These are phyloP conservation scores for Calliopum simillimum DNA, from an alignment of 2,888 invertebrate species.

Conservation along the genomic window DNA sequence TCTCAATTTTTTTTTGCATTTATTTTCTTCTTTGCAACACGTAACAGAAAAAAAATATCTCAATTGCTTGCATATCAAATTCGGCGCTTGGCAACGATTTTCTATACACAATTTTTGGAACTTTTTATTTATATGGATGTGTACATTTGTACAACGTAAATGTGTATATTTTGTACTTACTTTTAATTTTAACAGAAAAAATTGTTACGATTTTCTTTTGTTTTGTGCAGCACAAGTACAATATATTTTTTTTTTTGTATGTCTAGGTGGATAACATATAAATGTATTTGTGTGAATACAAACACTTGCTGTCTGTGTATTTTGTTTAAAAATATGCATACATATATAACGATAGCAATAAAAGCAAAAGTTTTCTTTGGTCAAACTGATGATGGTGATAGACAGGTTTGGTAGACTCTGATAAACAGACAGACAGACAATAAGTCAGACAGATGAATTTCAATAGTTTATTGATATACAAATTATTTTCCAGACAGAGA, in stretches of 20 bases:
- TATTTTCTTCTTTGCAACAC: too few species aligned
- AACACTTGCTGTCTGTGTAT: background rate
- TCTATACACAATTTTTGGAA: conserved; percentile 3
- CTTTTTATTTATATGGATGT: background rate
- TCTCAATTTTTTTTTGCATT: too few species aligned
- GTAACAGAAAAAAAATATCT: background rate
- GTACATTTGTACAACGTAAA: background rate
- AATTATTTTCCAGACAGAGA: too few species aligned
- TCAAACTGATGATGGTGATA: conserved; percentile 19
- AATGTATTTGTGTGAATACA: background rate
- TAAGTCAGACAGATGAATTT: background rate
- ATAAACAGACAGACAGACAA: conserved; percentile 7
- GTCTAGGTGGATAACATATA: background rate
- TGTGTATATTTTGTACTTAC: too few species aligned
- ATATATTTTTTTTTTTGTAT: background rate
- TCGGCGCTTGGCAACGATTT: conserved; percentile 27
- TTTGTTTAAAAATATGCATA: background rate
- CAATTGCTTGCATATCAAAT: conserved; percentile 12
- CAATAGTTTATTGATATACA: too few species aligned
- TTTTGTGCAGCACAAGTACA: too few species aligned
- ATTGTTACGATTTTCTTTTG: conserved; percentile 1
- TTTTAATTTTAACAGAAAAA: background rate
- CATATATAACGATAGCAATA: background rate
- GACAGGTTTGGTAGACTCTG: background rate
- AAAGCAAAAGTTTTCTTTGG: background rate